Conservation (phyloP, 1,140 invertebrate species). For the Brachionus paranguensis region DNA sequence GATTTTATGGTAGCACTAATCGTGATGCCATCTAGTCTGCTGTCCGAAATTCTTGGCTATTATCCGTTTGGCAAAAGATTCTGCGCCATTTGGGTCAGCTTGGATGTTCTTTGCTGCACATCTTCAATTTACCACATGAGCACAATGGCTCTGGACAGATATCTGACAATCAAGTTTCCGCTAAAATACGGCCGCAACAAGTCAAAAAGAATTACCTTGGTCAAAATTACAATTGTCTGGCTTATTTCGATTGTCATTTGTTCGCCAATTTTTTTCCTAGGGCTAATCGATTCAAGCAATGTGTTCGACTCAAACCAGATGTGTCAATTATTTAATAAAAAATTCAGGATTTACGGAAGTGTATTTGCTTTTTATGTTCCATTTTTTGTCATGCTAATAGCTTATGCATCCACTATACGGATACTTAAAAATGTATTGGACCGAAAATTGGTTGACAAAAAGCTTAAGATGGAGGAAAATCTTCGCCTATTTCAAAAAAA, state of each 20-base stretch:
- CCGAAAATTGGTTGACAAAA: constrained; percentile 4
- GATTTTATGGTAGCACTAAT: constrained; percentile 62
- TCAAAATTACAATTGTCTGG: constrained; percentile 85
- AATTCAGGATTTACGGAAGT: constrained; percentile 84
- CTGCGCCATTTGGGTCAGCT: constrained; percentile 46
- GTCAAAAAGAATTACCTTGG: constrained; percentile 70
- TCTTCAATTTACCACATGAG: constrained; percentile 71
- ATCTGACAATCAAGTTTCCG: constrained; percentile 79
- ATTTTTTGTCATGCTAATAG: constrained; percentile 27
- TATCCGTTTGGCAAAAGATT: constrained; percentile 47
- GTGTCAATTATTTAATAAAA: constrained; percentile 59
- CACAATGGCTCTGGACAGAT: constrained; percentile 58
- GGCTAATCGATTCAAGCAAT: constrained; percentile 60
- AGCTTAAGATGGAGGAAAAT: constrained; percentile 28
- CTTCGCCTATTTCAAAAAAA: constrained; percentile 9
- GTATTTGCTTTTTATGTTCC: constrained; percentile 85
- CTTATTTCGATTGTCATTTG: constrained; percentile 79
- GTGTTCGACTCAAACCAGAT: constrained; percentile 48
- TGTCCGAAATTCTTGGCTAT: constrained; percentile 75
- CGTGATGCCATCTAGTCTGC: constrained; percentile 79
- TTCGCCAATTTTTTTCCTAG: constrained; percentile 75
- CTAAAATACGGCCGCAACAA: constrained; percentile 79
- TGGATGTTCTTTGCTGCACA: constrained; percentile 83
- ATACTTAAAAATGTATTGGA: constrained; percentile 14
- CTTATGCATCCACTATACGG: constrained; percentile 24